A percentile compares a stretch with the other conserved stretches of the same genome.
phyloP scores from a whole-genome alignment of 2,888 invertebrate species.

The Temnothorax unifasciatus region DNA sequence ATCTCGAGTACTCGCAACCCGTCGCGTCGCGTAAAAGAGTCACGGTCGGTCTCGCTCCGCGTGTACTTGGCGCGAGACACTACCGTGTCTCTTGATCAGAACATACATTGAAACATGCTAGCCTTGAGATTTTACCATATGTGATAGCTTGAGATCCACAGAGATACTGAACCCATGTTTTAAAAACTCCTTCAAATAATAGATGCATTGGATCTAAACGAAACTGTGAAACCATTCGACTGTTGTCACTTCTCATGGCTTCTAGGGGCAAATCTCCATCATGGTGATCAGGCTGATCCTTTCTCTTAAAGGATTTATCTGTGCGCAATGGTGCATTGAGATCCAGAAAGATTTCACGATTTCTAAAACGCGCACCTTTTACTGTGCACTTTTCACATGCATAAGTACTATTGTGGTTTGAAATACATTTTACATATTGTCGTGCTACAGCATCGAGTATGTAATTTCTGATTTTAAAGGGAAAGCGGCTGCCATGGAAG shows the following conservation, averaged over 20 bases:
- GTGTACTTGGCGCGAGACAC: too few relatives aligned
- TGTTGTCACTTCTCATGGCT: background rate
- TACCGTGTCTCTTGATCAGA: too few relatives aligned
- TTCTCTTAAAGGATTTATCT: background rate
- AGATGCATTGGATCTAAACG: slow-evolving; percentile 22
- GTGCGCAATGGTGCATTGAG: slow-evolving; percentile 7
- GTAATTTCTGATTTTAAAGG: background rate
- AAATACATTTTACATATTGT: background rate
- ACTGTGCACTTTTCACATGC: background rate
- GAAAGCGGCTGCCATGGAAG: background rate
- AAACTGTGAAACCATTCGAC: slow-evolving; percentile 6
- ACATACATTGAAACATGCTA: background rate
- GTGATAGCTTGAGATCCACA: background rate
- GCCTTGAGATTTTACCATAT: background rate
- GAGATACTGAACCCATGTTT: slow-evolving; percentile 10
- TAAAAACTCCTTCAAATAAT: background rate
- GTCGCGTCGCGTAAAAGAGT: too few relatives aligned
- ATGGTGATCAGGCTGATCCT: slow-evolving; percentile 2
- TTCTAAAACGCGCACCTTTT: background rate
- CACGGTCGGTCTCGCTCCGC: too few relatives aligned
- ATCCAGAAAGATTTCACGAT: background rate
- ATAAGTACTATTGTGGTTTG: background rate
- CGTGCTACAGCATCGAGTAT: background rate
- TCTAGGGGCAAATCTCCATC: slow-evolving; percentile 12
- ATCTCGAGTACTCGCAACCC: too few relatives aligned